Evolutionary conservation across 1,140 invertebrate genomes (phyloP).

Genomic region (Aphaenogaster ashmeadi): DNA sequence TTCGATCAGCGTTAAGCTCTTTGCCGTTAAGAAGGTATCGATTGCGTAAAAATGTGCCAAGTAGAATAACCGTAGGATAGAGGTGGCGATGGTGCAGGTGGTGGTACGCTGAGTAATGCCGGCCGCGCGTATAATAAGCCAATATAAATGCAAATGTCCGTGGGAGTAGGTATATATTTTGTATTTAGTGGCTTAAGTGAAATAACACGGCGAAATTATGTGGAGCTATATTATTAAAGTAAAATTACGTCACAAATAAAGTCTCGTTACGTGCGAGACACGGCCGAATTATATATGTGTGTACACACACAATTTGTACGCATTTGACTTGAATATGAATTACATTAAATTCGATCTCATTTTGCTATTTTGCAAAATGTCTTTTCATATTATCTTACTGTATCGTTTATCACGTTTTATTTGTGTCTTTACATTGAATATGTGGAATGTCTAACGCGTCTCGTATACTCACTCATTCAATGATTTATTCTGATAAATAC

Average conservation of each 20-base stretch:
- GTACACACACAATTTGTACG: background rate
- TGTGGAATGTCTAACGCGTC: background rate
- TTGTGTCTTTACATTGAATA: background rate
- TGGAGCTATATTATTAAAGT: slow-evolving; percentile 62
- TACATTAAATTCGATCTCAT: background rate
- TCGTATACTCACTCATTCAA: background rate
- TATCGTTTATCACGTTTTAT: background rate
- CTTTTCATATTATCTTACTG: background rate
- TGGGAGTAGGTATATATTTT: slow-evolving; percentile 66
- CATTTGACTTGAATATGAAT: slow-evolving; percentile 30
- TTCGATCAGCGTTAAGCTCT: slow-evolving; percentile 72
- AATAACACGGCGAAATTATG: slow-evolving; percentile 70
- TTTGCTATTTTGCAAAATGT: slow-evolving; percentile 12
- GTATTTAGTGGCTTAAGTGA: slow-evolving; percentile 75
- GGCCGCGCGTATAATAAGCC: slow-evolving; percentile 73
- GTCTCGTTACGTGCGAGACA: background rate
- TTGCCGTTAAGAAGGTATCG: slow-evolving; percentile 62
- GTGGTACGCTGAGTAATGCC: slow-evolving; percentile 58
- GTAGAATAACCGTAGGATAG: slow-evolving; percentile 50
- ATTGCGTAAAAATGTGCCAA: slow-evolving; percentile 59
- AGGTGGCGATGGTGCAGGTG: slow-evolving; percentile 50
- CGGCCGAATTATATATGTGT: background rate
- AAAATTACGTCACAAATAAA: slow-evolving; percentile 55
- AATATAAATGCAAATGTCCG: slow-evolving; percentile 76
- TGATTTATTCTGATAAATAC: background rate